Percentiles rank a stretch among this genome's conserved stretches.
phyloP scores from a whole-genome alignment of 2,888 invertebrate genomes.

The Eugnorisma glareosa region DNA sequence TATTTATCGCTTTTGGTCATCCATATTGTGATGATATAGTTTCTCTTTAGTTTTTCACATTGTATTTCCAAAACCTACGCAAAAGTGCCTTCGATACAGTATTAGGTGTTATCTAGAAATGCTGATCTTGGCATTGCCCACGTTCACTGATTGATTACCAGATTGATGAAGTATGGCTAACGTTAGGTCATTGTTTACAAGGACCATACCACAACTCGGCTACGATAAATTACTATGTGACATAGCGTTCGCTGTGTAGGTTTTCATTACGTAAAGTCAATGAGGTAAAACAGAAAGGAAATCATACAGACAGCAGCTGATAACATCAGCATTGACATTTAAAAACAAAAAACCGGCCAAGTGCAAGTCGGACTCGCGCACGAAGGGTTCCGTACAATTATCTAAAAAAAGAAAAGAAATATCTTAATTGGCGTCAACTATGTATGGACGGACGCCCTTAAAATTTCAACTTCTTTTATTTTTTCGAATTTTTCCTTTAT shows the following conservation, averaged over 20 bases:
- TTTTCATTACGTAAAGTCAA: neutral
- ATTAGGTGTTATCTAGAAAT: conserved; percentile 14
- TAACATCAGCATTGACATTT: neutral
- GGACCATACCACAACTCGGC: neutral
- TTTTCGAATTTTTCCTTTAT: too few relatives aligned
- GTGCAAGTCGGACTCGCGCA: too few relatives aligned
- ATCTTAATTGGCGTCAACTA: too few relatives aligned
- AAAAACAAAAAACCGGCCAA: neutral
- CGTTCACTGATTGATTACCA: conserved; percentile 49
- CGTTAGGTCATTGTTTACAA: conserved; percentile 20
- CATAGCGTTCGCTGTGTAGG: neutral
- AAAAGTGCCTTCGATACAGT: neutral
- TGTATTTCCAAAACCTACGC: conserved; percentile 8
- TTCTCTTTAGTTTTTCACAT: neutral
- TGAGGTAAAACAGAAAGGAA: neutral
- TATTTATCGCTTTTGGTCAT: neutral
- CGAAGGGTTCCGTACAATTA: too few relatives aligned
- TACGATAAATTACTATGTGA: conserved; percentile 18
- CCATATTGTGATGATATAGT: neutral
- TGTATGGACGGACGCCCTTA: too few relatives aligned
- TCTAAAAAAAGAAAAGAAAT: too few relatives aligned
- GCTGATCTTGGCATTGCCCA: conserved; percentile 16
- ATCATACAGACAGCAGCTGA: neutral
- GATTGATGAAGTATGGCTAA: conserved; percentile 37
- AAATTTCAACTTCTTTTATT: too few relatives aligned